Conservation (phyloP, 2,888 invertebrate species). For the Dermolepida albohirtum region DNA sequence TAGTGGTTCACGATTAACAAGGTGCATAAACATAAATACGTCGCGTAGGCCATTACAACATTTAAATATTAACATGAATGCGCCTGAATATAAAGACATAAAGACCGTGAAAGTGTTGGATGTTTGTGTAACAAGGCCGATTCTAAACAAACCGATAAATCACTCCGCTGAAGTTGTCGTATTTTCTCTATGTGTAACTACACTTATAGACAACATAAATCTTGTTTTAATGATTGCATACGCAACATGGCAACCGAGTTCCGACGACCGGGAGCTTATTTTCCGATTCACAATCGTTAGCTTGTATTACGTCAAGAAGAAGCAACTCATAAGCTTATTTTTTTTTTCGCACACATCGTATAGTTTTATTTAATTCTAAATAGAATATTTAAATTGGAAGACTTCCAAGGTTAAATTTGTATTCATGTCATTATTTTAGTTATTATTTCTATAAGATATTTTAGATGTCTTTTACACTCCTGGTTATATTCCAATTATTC, state of each 20-base stretch:
- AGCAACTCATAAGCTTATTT: too few species aligned
- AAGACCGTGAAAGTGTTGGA: conserved; percentile 25
- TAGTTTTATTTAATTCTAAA: background rate
- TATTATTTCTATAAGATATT: too few species aligned
- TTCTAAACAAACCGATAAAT: conserved; percentile 28
- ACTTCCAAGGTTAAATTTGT: background rate
- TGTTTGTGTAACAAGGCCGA: conserved; percentile 31
- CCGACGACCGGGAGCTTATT: background rate
- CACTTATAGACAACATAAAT: conserved; percentile 19
- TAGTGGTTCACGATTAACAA: background rate
- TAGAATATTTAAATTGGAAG: background rate
- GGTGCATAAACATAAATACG: conserved; percentile 14
- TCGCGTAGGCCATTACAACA: background rate
- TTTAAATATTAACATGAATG: conserved; percentile 2
- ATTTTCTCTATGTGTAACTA: conserved; percentile 19
- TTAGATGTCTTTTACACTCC: too few species aligned
- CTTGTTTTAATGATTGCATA: conserved; percentile 8
- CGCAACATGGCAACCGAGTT: conserved; percentile 3
- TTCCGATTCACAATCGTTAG: conserved; percentile 4
- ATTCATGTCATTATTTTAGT: too few species aligned
- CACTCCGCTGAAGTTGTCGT: background rate
- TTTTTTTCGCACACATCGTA: too few species aligned
- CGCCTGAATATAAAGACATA: conserved; percentile 2
- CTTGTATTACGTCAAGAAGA: background rate
- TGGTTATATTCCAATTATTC: too few species aligned